Evolutionary conservation across 2,797 vertebrate species (phyloP).

Genomic region (Syngnathus acus): DNA sequence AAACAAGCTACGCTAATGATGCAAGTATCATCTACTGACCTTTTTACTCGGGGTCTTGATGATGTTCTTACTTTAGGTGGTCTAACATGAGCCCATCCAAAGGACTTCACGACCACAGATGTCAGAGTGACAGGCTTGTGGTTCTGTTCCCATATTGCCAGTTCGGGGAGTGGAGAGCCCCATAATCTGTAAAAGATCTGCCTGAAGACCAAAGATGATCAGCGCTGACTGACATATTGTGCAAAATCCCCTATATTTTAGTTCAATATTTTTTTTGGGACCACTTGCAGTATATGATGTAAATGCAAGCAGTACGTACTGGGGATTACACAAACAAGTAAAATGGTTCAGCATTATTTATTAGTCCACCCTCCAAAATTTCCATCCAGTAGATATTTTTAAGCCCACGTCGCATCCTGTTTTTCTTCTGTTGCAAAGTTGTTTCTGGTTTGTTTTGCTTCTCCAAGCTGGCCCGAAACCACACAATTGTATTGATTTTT

Average conservation of each 20-base stretch:
- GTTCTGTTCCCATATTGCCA: no score
- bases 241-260: neutral
- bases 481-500: slow-evolving; percentile 5
- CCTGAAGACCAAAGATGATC: no score
- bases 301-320: neutral
- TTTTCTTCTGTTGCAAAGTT: slow-evolving; percentile 23
- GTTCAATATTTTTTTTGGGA: neutral
- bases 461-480: neutral
- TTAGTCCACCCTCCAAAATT: neutral
- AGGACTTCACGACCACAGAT: no score
- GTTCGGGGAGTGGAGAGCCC: no score
- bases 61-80: no score
- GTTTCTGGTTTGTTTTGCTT: slow-evolving; percentile 15
- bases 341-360: slow-evolving; percentile 4
- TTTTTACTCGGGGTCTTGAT: no score
- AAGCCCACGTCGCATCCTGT: slow-evolving; percentile 14
- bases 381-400: slow-evolving; percentile 2
- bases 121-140: no score
- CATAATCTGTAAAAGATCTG: no score
- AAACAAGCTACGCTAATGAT: no score
- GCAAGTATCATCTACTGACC: no score
- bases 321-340: neutral
- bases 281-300: neutral
- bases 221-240: neutral
- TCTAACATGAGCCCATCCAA: no score